A percentile compares a stretch with the other conserved stretches of the same genome.
These are phyloP conservation scores for Plagodis pulveraria DNA, from an alignment of 2,888 invertebrate genomes.

Conservation along the genomic window DNA sequence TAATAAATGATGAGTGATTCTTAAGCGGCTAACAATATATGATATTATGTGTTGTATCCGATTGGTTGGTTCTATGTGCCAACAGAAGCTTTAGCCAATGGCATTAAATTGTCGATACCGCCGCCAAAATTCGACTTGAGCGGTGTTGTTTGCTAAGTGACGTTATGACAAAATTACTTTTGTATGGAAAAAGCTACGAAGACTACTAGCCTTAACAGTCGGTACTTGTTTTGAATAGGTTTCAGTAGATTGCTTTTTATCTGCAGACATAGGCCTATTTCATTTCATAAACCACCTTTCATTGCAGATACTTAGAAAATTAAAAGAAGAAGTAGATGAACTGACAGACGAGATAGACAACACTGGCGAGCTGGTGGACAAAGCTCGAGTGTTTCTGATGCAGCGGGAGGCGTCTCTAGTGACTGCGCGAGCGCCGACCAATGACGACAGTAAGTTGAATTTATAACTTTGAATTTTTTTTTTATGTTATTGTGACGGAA, in stretches of 20 bases:
- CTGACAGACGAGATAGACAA: conserved; percentile 87
- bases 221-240: too few species aligned
- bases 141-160: too few species aligned
- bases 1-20: too few species aligned
- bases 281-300: conserved; percentile 1
- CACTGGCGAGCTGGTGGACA: conserved; percentile 87
- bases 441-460: conserved; percentile 57
- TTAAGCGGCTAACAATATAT: too few species aligned
- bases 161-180: background rate
- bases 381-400: conserved; percentile 91
- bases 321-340: conserved; percentile 95
- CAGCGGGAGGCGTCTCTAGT: conserved; percentile 91
- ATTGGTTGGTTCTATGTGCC: too few species aligned
- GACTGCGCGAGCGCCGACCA: conserved; percentile 84
- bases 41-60: too few species aligned
- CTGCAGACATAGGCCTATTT: background rate
- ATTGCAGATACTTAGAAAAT: conserved; percentile 66
- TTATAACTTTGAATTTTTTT: background rate
- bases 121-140: too few species aligned
- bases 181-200: background rate
- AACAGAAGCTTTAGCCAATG: too few species aligned
- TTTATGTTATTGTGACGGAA: too few species aligned
- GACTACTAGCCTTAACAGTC: too few species aligned
- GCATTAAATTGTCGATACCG: too few species aligned
- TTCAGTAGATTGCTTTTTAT: too few species aligned